Evolutionary conservation across 2,113 vertebrate species (phyloP).

Genomic region (Callithrix jacchus): DNA sequence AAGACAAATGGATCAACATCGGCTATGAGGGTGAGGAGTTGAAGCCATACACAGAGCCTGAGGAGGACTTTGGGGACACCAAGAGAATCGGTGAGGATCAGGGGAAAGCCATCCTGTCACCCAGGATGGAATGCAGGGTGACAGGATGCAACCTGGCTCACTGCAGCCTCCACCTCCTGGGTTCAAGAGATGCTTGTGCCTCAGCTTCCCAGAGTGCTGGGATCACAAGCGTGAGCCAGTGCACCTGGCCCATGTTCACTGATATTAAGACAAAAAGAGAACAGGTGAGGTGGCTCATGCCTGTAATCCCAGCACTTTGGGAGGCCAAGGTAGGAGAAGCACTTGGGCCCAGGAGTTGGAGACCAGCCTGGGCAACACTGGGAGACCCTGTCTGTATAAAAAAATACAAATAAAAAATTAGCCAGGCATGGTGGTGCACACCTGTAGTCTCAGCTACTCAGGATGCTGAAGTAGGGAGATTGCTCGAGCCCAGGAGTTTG

Average conservation of each 20-base stretch:
- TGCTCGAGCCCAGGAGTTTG: neutral
- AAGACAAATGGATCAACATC: conserved; percentile 95
- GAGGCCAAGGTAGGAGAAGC: neutral
- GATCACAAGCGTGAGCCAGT: too few species aligned
- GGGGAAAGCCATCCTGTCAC: too few species aligned
- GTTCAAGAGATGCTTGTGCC: too few species aligned
- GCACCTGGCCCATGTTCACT: neutral
- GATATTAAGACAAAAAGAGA: neutral
- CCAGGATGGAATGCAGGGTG: too few species aligned
- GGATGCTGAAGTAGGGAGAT: neutral
- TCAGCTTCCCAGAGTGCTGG: too few species aligned
- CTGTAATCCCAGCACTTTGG: neutral
- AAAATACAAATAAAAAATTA: neutral
- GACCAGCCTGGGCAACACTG: neutral
- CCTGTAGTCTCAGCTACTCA: neutral
- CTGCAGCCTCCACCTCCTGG: too few species aligned
- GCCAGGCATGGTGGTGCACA: neutral
- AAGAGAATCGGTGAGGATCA: conserved; percentile 87
- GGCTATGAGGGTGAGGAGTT: conserved; percentile 92
- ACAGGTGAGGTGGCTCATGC: neutral
- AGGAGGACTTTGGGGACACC: conserved; percentile 89
- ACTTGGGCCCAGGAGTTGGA: neutral
- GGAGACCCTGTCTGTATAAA: neutral
- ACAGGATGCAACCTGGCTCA: too few species aligned
- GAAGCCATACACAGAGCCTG: conserved; percentile 90